Conservation (phyloP, 2,113 vertebrate species). For the Zingel zingel region DNA sequence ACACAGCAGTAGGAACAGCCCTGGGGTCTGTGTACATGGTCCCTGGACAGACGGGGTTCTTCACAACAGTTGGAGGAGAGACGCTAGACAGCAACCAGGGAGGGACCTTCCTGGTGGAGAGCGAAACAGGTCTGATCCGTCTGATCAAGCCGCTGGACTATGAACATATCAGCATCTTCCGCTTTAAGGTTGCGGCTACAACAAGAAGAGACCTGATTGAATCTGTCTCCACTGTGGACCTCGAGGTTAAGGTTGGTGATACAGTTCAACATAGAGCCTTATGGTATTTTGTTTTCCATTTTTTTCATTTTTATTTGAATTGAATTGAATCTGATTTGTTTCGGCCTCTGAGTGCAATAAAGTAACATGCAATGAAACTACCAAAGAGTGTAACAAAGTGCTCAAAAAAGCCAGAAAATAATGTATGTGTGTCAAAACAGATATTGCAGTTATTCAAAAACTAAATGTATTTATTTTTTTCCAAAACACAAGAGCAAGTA, state of each 20-base stretch:
- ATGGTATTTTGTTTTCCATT: not conserved
- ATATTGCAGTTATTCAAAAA: too few relatives aligned
- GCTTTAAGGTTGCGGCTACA: constrained; percentile 93
- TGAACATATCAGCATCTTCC: constrained; percentile 87
- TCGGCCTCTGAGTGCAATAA: not conserved
- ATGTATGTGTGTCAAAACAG: not conserved
- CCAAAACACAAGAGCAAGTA: not conserved
- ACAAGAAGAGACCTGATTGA: constrained; percentile 90
- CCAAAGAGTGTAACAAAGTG: not conserved
- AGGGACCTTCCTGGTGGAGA: constrained; percentile 91
- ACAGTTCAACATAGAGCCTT: not conserved
- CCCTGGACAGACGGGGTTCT: constrained; percentile 85
- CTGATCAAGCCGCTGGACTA: constrained; percentile 92
- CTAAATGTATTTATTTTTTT: not conserved
- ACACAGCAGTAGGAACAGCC: constrained; percentile 89
- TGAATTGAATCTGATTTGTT: not conserved
- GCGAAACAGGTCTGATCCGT: constrained; percentile 90
- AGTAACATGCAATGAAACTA: not conserved
- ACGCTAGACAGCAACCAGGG: constrained; percentile 91
- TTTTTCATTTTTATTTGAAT: not conserved
- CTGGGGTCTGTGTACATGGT: constrained; percentile 91
- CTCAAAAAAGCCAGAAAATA: not conserved
- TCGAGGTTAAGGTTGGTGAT: constrained; percentile 90
- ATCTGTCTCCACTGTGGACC: constrained; percentile 90
- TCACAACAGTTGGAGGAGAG: constrained; percentile 89